phyloP scores from a whole-genome alignment of 2,797 vertebrate genomes.

The Enteromius radiatus region DNA sequence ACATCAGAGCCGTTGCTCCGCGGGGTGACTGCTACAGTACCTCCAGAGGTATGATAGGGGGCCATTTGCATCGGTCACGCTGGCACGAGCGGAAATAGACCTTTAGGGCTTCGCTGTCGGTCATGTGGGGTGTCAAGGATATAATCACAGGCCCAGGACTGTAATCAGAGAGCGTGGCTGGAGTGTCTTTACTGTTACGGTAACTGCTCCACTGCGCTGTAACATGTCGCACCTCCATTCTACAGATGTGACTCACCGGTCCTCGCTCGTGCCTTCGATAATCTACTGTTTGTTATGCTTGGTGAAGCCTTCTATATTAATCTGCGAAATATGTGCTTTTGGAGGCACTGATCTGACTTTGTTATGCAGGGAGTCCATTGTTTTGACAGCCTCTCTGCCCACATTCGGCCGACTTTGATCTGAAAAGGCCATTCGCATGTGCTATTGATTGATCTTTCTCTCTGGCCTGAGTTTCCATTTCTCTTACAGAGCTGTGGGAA shows the following conservation, averaged over 20 bases:
- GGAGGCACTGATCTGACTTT: slow-evolving; percentile 39
- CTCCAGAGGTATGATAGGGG: neutral
- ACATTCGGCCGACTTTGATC: slow-evolving; percentile 55
- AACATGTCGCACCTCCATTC: slow-evolving; percentile 52
- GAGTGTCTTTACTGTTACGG: neutral
- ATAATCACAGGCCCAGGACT: slow-evolving; percentile 22
- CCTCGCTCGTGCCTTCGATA: slow-evolving; percentile 19
- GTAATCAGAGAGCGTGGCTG: slow-evolving; percentile 49
- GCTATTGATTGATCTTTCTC: slow-evolving; percentile 55
- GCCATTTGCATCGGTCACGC: slow-evolving; percentile 1
- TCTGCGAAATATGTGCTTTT: slow-evolving; percentile 45
- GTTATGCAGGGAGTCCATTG: slow-evolving; percentile 46
- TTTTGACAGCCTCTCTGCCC: slow-evolving; percentile 55
- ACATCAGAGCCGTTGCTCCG: slow-evolving; percentile 21
- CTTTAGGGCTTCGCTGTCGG: slow-evolving; percentile 2
- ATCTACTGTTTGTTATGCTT: slow-evolving; percentile 52
- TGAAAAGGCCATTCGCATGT: slow-evolving; percentile 56
- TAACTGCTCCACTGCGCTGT: slow-evolving; percentile 13
- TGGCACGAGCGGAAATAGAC: slow-evolving; percentile 4
- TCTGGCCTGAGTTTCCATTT: slow-evolving; percentile 34
- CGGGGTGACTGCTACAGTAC: neutral
- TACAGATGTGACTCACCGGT: slow-evolving; percentile 37
- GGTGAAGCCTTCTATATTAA: slow-evolving; percentile 50
- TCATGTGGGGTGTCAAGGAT: slow-evolving; percentile 22
- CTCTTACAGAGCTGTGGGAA: slow-evolving; percentile 26